Evolutionary conservation across 2,113 vertebrate species (phyloP), one percentile per base, ranked within the genome.

Genomic region (Coregonus clupeaformis): DNA sequence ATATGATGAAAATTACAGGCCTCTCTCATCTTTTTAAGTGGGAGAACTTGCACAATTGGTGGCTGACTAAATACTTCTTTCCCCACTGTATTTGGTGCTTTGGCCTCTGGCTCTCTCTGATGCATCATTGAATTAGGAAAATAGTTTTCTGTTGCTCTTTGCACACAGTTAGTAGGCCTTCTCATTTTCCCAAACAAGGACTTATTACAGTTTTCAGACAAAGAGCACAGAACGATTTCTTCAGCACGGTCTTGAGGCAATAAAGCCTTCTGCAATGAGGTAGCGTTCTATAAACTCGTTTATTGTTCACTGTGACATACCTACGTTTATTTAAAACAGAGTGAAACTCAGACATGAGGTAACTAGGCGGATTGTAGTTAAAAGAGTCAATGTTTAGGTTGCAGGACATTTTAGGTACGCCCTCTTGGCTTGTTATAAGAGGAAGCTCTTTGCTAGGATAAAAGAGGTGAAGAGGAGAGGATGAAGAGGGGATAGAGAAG

Each of bases 121-220:
- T 45, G n/a, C 22, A 69, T 73, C 18, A 60, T 22, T 60, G 5
- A 22, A 60, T 14, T 16, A 18, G 13, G 52, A 20, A 55, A 20
- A 55, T 36, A 69, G 47, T 55, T 36, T 49, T 12, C 77, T 77
- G 20, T 68, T 68, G 20, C 36, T 55, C 18, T 55, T 55, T 55
- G 52, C 52, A 45, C 18, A 45, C 3, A 16, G 29, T 29, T 49
- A 3, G 24, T 42, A 6, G 52, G 52, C 52, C 18, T n/a, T 18
- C n/a, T 75, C 22, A 7, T 36, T 42, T 80, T n/a, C 20, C 80
- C 72, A 67, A 79, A 77, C 69, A 79, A 69, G 59, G 60, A 2
- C 14, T 55, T 55, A 20, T 42, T 30, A 63, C 27, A 55, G 59
- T 42, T n/a, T 30, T 52, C 69, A 73, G 20, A 68, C 6, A 6